phyloP scores from a whole-genome alignment of 2,113 vertebrate genomes.

The Alethe diademata region DNA sequence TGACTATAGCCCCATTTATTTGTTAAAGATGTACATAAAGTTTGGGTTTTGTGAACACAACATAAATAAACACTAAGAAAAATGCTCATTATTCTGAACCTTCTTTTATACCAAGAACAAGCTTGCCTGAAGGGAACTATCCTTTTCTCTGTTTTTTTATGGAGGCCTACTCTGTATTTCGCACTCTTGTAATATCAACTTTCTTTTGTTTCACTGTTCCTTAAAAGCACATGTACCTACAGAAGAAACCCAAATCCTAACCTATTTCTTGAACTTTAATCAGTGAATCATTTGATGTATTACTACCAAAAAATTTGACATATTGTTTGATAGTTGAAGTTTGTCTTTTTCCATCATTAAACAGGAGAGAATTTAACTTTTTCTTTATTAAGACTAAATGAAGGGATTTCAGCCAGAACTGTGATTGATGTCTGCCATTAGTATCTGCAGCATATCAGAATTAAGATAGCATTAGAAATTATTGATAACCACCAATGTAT shows the following conservation, averaged over 20 bases:
- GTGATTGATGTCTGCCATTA: constrained; percentile 1
- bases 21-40: neutral
- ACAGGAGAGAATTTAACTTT: neutral
- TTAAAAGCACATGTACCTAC: neutral
- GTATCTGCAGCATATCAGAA: neutral
- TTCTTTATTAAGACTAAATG: neutral
- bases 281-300: neutral
- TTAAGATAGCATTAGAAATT: neutral
- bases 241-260: neutral
- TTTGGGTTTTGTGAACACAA: neutral
- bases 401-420: neutral
- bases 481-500: neutral
- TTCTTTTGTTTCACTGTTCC: neutral
- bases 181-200: neutral
- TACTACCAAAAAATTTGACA: neutral
- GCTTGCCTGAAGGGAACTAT: neutral
- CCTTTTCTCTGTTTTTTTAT: neutral
- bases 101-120: neutral
- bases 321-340: neutral
- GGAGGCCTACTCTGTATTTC: neutral
- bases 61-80: neutral
- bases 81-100: neutral
- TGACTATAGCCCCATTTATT: neutral
- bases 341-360: neutral
- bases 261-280: neutral